These are phyloP conservation scores for Darevskia mixta DNA, from an alignment of 2,797 vertebrate genomes.

Conservation along the genomic window DNA sequence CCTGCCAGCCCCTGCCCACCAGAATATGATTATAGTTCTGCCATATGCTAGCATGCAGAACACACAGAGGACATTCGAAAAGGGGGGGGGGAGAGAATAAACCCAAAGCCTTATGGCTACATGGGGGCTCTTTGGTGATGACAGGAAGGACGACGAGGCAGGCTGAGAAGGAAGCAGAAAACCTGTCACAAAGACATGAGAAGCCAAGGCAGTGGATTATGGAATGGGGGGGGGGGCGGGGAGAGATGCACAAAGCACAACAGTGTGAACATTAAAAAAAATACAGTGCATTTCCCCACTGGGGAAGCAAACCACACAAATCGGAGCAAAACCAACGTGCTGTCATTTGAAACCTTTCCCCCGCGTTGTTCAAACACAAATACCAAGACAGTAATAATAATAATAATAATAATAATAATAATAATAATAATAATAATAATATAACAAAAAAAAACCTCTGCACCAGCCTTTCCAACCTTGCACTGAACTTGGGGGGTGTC, in stretches of 20 bases:
- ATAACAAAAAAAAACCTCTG: neutral
- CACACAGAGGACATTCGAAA: neutral
- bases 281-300: neutral
- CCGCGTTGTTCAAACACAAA: neutral
- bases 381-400: conserved; percentile 7
- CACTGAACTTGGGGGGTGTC: conserved; percentile 33
- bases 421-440: too few species aligned
- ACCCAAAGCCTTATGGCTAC: conserved; percentile 3
- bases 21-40: neutral
- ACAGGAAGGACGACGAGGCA: neutral
- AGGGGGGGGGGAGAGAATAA: too few species aligned
- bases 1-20: neutral
- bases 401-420: neutral
- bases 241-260: neutral
- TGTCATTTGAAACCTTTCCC: neutral
- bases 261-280: neutral
- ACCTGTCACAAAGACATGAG: neutral
- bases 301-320: neutral
- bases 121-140: neutral
- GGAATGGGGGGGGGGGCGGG: neutral
- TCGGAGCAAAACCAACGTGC: neutral
- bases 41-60: neutral
- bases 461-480: conserved; percentile 44
- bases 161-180: neutral
- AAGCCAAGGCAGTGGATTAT: neutral